Conservation (phyloP, 2,888 invertebrate genomes). For the Tachina fera region DNA sequence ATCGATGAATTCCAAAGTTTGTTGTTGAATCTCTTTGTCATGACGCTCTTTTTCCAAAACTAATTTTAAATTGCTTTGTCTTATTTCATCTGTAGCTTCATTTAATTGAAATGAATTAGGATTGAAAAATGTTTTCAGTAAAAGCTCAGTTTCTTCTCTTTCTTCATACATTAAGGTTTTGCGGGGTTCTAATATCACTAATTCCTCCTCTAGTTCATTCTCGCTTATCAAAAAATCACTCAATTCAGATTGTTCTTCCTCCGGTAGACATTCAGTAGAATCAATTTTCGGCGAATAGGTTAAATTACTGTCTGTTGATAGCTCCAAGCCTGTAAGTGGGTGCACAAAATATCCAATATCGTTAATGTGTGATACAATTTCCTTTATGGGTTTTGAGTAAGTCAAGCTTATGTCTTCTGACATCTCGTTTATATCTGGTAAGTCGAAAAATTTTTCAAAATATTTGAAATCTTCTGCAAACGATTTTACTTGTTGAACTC, state of each 20-base stretch:
- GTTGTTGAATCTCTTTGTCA: neutral
- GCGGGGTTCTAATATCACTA: neutral
- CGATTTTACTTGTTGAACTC: neutral
- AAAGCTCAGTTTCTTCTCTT: slow-evolving; percentile 17
- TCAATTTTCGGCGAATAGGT: neutral
- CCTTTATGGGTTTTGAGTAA: neutral
- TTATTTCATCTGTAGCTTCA: neutral
- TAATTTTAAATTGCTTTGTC: too few species aligned
- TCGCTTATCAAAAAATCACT: neutral
- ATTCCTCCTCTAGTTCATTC: too few species aligned
- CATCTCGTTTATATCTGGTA: slow-evolving; percentile 73
- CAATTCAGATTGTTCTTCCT: neutral
- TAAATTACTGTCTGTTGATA: neutral
- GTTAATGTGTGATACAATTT: neutral
- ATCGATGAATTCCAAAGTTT: slow-evolving; percentile 71
- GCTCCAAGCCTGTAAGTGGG: slow-evolving; percentile 54
- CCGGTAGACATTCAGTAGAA: neutral
- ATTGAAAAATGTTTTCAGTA: slow-evolving; percentile 57
- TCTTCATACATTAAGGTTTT: neutral
- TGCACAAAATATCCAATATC: slow-evolving; percentile 72
- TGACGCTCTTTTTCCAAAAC: neutral
- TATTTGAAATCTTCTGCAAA: slow-evolving; percentile 64
- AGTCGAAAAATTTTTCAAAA: slow-evolving; percentile 69
- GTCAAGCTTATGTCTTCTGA: slow-evolving; percentile 57
- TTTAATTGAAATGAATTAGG: slow-evolving; percentile 17